Evolutionary conservation across 2,888 invertebrate species (phyloP), one percentile per base, ranked within the genome.

Genomic region (Sarcophaga carnaria): DNA sequence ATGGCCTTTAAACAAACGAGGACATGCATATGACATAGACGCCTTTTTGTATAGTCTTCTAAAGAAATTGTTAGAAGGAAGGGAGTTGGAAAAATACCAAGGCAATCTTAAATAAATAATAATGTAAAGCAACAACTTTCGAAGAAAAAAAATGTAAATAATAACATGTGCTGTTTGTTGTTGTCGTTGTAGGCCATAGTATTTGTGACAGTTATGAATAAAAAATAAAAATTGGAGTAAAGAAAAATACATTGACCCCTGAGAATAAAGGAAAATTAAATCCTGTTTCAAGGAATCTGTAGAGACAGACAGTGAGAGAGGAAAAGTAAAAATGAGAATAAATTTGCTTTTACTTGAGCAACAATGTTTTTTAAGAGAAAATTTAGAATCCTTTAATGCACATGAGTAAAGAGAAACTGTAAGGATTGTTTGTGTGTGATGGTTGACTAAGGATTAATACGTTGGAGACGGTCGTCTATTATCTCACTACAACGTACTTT

Each of bases 221-320:
- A 47, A 47, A 49, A 71, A 59, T 14, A 64, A 4, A 54, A 71
- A 59, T 27, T 54, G 14, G 14, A 25, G 11, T 63, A 37, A 71
- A 25, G 59, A 66, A 71, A 67, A 54, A 71, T 47, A 47, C 74
- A 60, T 80, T 80, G 80, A 80, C 80, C 80, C 66, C 25, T 60
- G n/a, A 66, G n/a, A 59, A 74, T 49, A 59, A 14, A 17, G 17
- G 4, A 54, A 54, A 3, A 54, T 14, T 14, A 2, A 54, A 4
- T 54, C 54, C 54, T 54, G 54, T 54, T 54, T 14, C 3, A 70
- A 49, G 8, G 20, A 37, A 37, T 37, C 10, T 37, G 8, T 2
- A 20, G 62, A 62, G 2, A 62, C 5, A 70, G 22, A 5, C 2
- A 20, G 25, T 27, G 25, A 54, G 63, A 76, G 54, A 54, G 67